Conservation (phyloP, 2,888 invertebrate genomes). For the Tricholauxania praeusta region DNA sequence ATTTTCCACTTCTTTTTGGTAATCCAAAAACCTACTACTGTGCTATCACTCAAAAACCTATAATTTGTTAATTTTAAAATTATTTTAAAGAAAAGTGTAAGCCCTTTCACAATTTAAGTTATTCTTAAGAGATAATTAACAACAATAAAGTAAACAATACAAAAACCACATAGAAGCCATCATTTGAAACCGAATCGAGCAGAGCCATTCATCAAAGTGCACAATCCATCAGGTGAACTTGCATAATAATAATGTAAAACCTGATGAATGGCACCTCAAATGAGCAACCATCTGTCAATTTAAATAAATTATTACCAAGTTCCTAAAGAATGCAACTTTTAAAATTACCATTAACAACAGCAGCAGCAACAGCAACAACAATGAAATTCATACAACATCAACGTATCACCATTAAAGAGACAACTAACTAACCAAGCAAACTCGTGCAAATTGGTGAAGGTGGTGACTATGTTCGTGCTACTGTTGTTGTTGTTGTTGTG, state of each 20-base stretch:
- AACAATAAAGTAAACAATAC: no score
- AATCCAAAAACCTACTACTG: no score
- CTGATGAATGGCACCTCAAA: slow-evolving; percentile 65
- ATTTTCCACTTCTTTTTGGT: no score
- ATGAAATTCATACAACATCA: neutral
- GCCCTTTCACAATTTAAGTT: no score
- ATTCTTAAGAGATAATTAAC: no score
- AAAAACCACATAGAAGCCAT: no score
- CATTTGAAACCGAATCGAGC: no score
- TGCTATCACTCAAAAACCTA: no score
- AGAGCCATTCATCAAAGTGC: slow-evolving; percentile 54
- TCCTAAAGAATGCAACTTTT: slow-evolving; percentile 14
- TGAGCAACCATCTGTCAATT: slow-evolving; percentile 66
- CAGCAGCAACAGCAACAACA: slow-evolving; percentile 13
- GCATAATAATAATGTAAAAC: slow-evolving; percentile 63
- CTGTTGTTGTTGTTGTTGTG: slow-evolving; percentile 18
- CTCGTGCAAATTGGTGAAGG: slow-evolving; percentile 34
- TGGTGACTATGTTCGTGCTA: slow-evolving; percentile 10
- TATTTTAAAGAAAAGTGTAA: no score
- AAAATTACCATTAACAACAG: slow-evolving; percentile 19
- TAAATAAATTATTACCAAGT: slow-evolving; percentile 63
- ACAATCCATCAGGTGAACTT: slow-evolving; percentile 61
- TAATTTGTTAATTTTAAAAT: no score
- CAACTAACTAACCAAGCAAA: slow-evolving; percentile 8
- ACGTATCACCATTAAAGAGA: slow-evolving; percentile 6